phyloP scores from a whole-genome alignment of 2,113 vertebrate genomes.

The Callionymus lyra region DNA sequence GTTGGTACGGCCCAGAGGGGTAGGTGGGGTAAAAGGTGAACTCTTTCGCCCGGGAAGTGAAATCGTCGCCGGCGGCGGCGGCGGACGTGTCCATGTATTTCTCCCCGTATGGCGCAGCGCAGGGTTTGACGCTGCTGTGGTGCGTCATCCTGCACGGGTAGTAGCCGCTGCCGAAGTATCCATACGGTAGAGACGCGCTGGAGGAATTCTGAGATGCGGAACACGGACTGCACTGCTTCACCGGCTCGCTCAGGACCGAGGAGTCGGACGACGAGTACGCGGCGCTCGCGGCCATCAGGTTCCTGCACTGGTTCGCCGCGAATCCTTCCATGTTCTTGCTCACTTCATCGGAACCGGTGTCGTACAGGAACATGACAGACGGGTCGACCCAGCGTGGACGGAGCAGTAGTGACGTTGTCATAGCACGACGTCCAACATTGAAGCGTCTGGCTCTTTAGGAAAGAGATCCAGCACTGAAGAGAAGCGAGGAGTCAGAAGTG shows the following conservation, averaged over 20 bases:
- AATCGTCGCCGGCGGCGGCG: slow-evolving; percentile 78
- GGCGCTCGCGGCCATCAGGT: slow-evolving; percentile 85
- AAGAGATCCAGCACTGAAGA: slow-evolving; percentile 91
- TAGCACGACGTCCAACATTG: slow-evolving; percentile 94
- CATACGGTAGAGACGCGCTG: slow-evolving; percentile 87
- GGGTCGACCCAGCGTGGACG: slow-evolving; percentile 98
- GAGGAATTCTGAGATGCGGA: slow-evolving; percentile 87
- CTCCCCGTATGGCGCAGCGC: slow-evolving; percentile 83
- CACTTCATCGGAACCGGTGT: slow-evolving; percentile 87
- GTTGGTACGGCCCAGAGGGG: slow-evolving; percentile 87
- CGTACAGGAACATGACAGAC: slow-evolving; percentile 97
- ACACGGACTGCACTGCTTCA: slow-evolving; percentile 93
- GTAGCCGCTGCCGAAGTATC: slow-evolving; percentile 92
- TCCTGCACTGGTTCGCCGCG: slow-evolving; percentile 89
- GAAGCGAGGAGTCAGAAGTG: slow-evolving; percentile 69
- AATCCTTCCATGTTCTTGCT: slow-evolving; percentile 97
- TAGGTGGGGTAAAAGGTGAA: slow-evolving; percentile 97
- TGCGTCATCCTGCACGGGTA: slow-evolving; percentile 93
- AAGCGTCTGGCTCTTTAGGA: slow-evolving; percentile 89
- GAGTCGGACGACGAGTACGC: slow-evolving; percentile 75
- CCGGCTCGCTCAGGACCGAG: slow-evolving; percentile 80
- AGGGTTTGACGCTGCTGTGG: slow-evolving; percentile 86
- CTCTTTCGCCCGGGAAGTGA: slow-evolving; percentile 89
- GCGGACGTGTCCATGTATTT: slow-evolving; percentile 94
- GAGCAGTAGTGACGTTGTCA: slow-evolving; percentile 99